phyloP scores from a whole-genome alignment of 2,797 vertebrate species.

The Lerista edwardsae region DNA sequence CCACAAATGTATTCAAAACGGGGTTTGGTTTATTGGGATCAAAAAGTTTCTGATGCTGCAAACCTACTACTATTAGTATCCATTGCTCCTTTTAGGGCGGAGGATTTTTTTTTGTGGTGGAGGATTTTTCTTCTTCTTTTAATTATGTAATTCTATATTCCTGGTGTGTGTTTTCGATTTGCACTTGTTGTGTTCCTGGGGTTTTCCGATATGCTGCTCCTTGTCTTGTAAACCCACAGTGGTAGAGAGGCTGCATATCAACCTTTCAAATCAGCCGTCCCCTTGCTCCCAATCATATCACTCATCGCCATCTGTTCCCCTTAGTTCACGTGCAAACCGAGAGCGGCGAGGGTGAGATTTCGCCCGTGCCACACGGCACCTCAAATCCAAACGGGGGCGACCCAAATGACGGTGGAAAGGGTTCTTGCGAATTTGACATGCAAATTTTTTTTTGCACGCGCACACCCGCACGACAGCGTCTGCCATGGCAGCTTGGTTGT shows the following conservation, averaged over 20 bases:
- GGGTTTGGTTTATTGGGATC: not conserved
- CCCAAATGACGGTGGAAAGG: not conserved
- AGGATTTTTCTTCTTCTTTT: too few relatives aligned
- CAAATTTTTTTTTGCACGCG: not conserved
- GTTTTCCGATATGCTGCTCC: too few relatives aligned
- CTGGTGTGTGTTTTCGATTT: too few relatives aligned
- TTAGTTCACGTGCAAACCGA: not conserved
- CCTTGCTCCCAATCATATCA: not conserved
- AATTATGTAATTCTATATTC: too few relatives aligned
- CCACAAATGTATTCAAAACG: not conserved
- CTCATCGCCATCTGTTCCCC: not conserved
- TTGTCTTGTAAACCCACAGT: too few relatives aligned
- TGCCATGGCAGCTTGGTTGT: conserved; percentile 52
- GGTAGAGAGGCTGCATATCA: too few relatives aligned
- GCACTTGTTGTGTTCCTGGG: too few relatives aligned
- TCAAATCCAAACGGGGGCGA: not conserved
- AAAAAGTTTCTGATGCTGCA: not conserved
- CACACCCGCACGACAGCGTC: too few relatives aligned
- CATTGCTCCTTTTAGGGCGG: too few relatives aligned
- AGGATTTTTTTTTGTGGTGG: too few relatives aligned
- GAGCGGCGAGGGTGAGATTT: not conserved
- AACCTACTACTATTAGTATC: too few relatives aligned
- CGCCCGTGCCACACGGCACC: not conserved
- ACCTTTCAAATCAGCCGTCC: too few relatives aligned
- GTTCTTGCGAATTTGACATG: not conserved